Conservation (phyloP, 35 echinoderm and acorn worm species). For the Ophiothrix spiculata region DNA sequence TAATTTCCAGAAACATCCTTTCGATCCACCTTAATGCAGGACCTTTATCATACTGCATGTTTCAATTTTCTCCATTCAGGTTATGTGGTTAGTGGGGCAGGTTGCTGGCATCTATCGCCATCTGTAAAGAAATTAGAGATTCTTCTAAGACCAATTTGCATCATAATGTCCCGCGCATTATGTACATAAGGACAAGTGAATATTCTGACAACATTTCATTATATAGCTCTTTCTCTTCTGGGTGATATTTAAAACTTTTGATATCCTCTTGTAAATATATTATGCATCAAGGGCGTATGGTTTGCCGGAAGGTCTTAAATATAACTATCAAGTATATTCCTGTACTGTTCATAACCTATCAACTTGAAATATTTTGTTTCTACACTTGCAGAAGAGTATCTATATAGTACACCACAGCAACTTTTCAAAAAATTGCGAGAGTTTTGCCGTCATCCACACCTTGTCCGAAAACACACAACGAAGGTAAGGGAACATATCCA, state of each 20-base stretch:
- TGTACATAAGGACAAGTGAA: no score
- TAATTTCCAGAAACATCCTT: no score
- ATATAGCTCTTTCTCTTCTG: background rate
- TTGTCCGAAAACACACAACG: slow-evolving; percentile 23
- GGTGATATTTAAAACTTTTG: background rate
- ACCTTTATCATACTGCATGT: no score
- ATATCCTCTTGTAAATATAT: background rate
- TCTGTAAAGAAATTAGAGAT: no score
- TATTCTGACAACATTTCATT: no score
- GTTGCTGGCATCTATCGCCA: no score
- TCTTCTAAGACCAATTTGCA: no score
- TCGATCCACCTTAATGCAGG: no score
- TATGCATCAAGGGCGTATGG: background rate
- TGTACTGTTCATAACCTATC: background rate
- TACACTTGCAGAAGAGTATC: slow-evolving; percentile 29
- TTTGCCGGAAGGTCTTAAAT: background rate
- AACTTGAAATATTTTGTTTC: background rate
- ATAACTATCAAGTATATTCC: background rate
- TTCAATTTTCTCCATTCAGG: no score
- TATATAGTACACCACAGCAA: slow-evolving; percentile 50
- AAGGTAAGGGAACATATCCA: slow-evolving; percentile 13
- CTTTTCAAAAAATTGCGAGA: slow-evolving; percentile 42
- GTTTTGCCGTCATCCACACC: slow-evolving; percentile 42
- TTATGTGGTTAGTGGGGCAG: no score
- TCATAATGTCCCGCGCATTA: no score